Evolutionary conservation across 2,888 invertebrate genomes (phyloP), one percentile per base, ranked within the genome.

Genomic region (Chymomyza caudatula): DNA sequence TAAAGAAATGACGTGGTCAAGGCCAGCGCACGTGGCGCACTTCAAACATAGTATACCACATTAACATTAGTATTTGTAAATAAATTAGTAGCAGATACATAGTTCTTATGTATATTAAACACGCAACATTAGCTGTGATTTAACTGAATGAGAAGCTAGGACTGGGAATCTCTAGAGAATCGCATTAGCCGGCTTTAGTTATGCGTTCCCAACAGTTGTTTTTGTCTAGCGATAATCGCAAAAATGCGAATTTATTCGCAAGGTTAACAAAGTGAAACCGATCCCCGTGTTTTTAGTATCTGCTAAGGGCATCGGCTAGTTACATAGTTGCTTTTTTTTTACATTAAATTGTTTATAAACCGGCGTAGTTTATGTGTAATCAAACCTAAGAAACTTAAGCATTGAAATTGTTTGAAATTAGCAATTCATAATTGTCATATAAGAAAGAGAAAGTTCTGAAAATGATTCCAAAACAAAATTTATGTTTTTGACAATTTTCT

Each of bases 1-100:
- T 78, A 67, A 68, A 66, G 76, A 80, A 78, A 64, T 79, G 82
- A 78, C 82, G 63, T 78, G 63, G 69, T 43, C 78, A 84, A 84
- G 78, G 78, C 73, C 85, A 71, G 67, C 29, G 29, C 78, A 80
- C 66, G 69, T 67, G 81, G 65, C 52, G 61, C 58, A 22, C 42
- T 54, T 53, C 59, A 57, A 44, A 69, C 61, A 65, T 63, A n/a
- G n/a, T n/a, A 63, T 55, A 63, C 54, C 54, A 47, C 23, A 69
- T 25, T 37, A 4, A 37, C 29, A 11, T 37, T 37, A 11, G 8
- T 37, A 11, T 37, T 11, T 37, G 8, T 37, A 37, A 37, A 37
- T 37, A 37, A 37, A 37, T 37, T 37, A 37, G 3, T 37, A 37
- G 29, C 29, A 37, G 29, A 37, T 37, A 37, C 29, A 37, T 29